Evolutionary conservation across 1,140 invertebrate species (phyloP).

Genomic region (Eumeta japonica): DNA sequence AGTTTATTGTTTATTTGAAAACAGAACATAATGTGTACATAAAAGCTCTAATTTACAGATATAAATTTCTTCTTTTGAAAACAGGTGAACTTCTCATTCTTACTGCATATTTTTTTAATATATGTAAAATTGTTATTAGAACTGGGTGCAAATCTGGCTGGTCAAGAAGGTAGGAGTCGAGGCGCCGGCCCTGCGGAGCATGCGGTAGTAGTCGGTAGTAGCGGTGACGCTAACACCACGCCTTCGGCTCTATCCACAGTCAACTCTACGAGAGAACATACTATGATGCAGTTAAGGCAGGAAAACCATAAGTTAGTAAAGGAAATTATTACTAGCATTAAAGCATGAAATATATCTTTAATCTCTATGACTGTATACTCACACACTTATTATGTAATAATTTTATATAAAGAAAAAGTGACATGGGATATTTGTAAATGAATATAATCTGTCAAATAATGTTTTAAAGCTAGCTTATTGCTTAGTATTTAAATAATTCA

Average conservation of each 20-base stretch:
- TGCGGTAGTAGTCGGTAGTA: constrained; percentile 30
- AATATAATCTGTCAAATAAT: too few species aligned
- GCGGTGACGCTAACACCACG: constrained; percentile 21
- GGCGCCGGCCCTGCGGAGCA: constrained; percentile 6
- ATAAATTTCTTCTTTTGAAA: too few species aligned
- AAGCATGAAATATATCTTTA: neutral
- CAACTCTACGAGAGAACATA: constrained; percentile 35
- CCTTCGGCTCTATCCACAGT: constrained; percentile 43
- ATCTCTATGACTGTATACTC: too few species aligned
- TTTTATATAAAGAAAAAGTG: too few species aligned
- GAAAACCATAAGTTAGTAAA: constrained; percentile 40
- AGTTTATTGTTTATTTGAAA: too few species aligned
- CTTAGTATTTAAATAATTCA: too few species aligned
- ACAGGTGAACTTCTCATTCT: too few species aligned
- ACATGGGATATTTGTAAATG: too few species aligned
- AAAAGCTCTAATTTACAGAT: too few species aligned
- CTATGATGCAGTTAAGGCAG: constrained; percentile 24
- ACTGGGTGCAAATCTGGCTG: constrained; percentile 76
- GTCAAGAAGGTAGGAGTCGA: constrained; percentile 56
- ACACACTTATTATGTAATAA: too few species aligned
- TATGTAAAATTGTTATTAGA: constrained; percentile 54
- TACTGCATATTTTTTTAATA: neutral
- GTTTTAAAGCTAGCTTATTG: too few species aligned
- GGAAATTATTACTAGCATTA: neutral
- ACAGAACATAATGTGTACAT: too few species aligned